phyloP scores from a whole-genome alignment of 2,113 vertebrate species.

The Perca flavescens region DNA sequence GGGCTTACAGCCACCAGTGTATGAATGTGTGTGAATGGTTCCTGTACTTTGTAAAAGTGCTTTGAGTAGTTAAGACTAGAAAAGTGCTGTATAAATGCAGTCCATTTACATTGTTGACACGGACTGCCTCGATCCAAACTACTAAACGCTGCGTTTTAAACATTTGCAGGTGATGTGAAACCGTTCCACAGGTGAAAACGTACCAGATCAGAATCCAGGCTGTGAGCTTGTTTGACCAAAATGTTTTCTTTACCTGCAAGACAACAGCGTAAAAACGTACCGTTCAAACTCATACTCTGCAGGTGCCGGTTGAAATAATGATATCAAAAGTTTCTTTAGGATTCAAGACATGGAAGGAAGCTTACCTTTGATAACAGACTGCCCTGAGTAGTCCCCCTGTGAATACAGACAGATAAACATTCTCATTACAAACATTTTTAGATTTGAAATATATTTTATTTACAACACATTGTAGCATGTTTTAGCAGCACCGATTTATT shows the following conservation, averaged over 20 bases:
- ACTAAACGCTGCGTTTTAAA: neutral
- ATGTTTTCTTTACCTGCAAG: constrained; percentile 91
- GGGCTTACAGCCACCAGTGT: too few species aligned
- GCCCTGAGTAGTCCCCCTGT: constrained; percentile 85
- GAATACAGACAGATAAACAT: constrained; percentile 32
- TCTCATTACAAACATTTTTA: neutral
- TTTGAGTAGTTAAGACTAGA: too few species aligned
- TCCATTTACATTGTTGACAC: neutral
- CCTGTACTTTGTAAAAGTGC: too few species aligned
- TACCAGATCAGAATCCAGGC: constrained; percentile 90
- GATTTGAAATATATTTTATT: neutral
- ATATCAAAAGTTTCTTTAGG: neutral
- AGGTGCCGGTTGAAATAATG: neutral
- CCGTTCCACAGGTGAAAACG: neutral
- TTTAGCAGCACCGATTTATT: neutral
- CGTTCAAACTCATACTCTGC: neutral
- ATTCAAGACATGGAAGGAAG: neutral
- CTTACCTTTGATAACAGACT: constrained; percentile 87
- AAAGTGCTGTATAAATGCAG: too few species aligned
- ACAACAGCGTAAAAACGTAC: constrained; percentile 38
- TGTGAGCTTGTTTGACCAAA: constrained; percentile 88
- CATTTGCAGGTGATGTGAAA: neutral
- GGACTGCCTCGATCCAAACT: neutral
- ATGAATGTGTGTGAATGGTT: too few species aligned
- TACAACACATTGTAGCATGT: neutral